Conservation (phyloP, 2,797 vertebrate genomes). For the Mus caroli region DNA sequence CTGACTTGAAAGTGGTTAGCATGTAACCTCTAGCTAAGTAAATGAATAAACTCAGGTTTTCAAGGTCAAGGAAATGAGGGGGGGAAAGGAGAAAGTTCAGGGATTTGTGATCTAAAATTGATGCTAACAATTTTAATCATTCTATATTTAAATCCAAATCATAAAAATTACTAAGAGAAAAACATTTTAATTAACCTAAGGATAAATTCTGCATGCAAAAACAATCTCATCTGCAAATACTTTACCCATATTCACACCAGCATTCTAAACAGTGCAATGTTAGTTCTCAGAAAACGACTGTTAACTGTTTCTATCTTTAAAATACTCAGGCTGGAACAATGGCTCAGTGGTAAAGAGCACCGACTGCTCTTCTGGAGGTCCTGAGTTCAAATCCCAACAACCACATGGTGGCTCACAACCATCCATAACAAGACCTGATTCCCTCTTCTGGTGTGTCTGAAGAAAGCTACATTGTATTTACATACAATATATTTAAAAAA, state of each 20-base stretch:
- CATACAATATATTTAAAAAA: no score
- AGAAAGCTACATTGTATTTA: no score
- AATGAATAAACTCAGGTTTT: neutral
- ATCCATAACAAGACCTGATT: no score
- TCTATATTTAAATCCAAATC: conserved; percentile 46
- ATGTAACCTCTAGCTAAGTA: neutral
- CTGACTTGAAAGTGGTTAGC: neutral
- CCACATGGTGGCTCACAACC: no score
- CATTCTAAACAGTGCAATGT: neutral
- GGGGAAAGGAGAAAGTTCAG: neutral
- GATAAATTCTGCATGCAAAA: neutral
- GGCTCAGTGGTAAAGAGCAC: no score
- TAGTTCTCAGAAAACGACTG: no score
- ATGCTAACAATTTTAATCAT: neutral
- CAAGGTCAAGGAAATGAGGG: neutral
- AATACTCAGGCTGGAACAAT: neutral
- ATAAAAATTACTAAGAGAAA: neutral
- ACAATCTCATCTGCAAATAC: neutral
- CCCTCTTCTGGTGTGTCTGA: no score
- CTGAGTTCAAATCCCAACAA: no score
- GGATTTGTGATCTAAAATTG: conserved; percentile 21
- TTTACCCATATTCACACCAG: conserved; percentile 19
- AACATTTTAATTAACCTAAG: neutral
- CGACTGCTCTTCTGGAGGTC: no score
- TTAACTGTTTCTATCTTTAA: no score